phyloP scores from a whole-genome alignment of 1,140 invertebrate genomes.

The Archegozetes longisetosus region DNA sequence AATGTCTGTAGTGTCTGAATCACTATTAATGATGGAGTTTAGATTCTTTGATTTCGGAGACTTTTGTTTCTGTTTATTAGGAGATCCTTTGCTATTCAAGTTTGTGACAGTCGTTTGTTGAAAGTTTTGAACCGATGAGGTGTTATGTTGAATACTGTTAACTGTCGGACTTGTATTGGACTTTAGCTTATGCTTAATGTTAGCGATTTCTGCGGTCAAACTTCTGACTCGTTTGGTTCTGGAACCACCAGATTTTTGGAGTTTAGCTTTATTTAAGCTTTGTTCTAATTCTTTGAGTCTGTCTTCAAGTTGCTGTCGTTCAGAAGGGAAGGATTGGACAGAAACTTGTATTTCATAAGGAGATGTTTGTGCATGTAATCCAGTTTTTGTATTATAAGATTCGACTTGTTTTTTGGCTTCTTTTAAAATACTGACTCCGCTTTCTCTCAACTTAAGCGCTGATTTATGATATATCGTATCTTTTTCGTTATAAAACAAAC shows the following conservation, averaged over 20 bases:
- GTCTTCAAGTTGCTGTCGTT: background rate
- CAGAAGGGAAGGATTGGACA: background rate
- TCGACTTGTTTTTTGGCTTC: constrained; percentile 52
- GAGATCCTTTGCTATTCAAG: background rate
- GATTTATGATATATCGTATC: constrained; percentile 66
- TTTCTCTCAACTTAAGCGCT: constrained; percentile 68
- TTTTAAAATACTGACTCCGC: constrained; percentile 10
- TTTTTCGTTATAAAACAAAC: constrained; percentile 82
- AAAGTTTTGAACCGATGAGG: background rate
- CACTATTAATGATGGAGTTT: background rate
- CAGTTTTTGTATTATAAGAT: constrained; percentile 37
- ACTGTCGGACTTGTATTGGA: background rate
- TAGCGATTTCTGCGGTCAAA: background rate
- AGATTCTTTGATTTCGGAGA: background rate
- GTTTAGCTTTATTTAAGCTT: background rate
- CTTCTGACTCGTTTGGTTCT: background rate
- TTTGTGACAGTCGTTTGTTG: background rate
- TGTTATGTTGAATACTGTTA: background rate
- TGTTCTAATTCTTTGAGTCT: background rate
- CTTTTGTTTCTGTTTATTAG: background rate
- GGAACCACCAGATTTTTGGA: background rate
- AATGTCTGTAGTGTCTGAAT: constrained; percentile 3
- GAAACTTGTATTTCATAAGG: background rate
- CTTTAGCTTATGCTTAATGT: background rate
- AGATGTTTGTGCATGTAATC: constrained; percentile 25